Evolutionary conservation across 2,888 invertebrate genomes (phyloP).

Genomic region (Cantharis flavilabris): DNA sequence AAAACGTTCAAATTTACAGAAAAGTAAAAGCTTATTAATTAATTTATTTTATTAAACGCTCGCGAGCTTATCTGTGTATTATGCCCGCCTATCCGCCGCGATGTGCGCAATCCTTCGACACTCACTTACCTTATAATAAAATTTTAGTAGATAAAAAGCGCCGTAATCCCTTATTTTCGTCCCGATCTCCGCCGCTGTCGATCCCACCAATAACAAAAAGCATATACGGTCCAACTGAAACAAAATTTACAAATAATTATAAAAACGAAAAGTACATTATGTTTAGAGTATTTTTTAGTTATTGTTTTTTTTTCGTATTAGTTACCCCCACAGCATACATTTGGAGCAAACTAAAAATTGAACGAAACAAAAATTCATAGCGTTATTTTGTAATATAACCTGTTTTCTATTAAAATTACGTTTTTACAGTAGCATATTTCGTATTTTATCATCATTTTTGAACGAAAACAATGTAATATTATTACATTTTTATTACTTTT

Average conservation of each 20-base stretch:
- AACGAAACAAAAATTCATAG: slow-evolving; percentile 42
- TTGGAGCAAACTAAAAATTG: slow-evolving; percentile 41
- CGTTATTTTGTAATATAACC: slow-evolving; percentile 39
- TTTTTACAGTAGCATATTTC: slow-evolving; percentile 49
- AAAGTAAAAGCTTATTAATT: background rate
- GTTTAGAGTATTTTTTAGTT: background rate
- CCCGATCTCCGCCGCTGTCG: slow-evolving; percentile 30
- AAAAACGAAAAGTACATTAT: slow-evolving; percentile 30
- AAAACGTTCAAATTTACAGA: background rate
- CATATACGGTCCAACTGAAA: slow-evolving; percentile 33
- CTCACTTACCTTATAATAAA: slow-evolving; percentile 25
- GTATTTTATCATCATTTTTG: slow-evolving; percentile 50
- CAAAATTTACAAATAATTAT: background rate
- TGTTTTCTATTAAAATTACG: slow-evolving; percentile 50
- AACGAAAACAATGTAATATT: slow-evolving; percentile 51
- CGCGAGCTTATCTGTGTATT: background rate
- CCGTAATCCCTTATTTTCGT: slow-evolving; percentile 24
- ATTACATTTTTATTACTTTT: slow-evolving; percentile 48
- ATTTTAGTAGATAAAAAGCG: slow-evolving; percentile 17
- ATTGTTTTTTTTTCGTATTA: background rate
- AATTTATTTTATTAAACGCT: background rate
- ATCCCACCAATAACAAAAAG: slow-evolving; percentile 24
- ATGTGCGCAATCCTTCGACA: background rate
- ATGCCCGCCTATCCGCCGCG: background rate
- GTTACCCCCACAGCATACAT: slow-evolving; percentile 36